These are phyloP conservation scores for Scleropages formosus DNA, from an alignment of 2,797 vertebrate genomes.

Conservation along the genomic window DNA sequence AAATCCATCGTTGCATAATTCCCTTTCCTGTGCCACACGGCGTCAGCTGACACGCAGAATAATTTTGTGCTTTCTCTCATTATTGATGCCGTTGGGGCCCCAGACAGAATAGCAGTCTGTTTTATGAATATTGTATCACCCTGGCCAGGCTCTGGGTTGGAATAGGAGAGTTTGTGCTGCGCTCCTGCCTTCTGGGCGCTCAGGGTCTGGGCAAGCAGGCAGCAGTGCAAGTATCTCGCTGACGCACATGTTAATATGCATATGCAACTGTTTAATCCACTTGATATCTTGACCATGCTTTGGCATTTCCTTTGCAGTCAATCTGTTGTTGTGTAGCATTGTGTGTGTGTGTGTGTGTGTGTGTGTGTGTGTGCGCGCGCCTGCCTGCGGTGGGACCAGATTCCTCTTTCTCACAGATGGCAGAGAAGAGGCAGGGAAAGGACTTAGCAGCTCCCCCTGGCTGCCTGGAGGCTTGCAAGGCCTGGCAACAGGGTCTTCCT, in stretches of 20 bases:
- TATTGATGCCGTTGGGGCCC: conserved; percentile 22
- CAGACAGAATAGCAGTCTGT: conserved; percentile 21
- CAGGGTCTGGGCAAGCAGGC: conserved; percentile 7
- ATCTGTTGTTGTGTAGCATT: background rate
- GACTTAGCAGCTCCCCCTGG: background rate
- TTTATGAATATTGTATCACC: conserved; percentile 22
- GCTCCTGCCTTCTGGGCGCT: background rate
- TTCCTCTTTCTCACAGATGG: background rate
- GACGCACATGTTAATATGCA: conserved; percentile 7
- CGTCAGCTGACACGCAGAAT: conserved; percentile 26
- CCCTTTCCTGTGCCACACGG: conserved; percentile 23
- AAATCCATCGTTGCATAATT: conserved; percentile 28
- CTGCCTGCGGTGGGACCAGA: background rate
- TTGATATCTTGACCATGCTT: background rate
- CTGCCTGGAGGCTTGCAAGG: background rate
- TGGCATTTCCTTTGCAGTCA: background rate
- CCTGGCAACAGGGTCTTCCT: background rate
- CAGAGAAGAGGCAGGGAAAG: background rate
- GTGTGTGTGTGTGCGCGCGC: background rate
- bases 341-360: background rate
- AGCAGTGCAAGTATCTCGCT: background rate
- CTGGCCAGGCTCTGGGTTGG: background rate
- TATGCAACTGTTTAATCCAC: background rate
- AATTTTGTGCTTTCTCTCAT: conserved; percentile 30
- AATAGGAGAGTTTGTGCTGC: background rate